Evolutionary conservation across 2,888 invertebrate genomes (phyloP).

Genomic region (Drosophila pseudotalamancana): DNA sequence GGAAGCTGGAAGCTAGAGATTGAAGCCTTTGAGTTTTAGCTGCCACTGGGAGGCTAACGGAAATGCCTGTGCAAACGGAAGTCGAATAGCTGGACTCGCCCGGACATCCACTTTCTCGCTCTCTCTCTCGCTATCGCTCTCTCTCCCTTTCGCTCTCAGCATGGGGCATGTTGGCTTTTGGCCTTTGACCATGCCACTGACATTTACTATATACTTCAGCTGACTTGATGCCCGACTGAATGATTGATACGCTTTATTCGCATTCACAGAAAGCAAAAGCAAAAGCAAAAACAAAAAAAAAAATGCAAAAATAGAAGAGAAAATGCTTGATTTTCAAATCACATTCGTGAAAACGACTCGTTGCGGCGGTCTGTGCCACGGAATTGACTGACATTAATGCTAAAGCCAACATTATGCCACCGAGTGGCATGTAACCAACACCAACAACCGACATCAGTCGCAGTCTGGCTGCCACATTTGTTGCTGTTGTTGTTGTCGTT

Average conservation of each 20-base stretch:
- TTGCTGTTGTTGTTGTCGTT: constrained; percentile 14
- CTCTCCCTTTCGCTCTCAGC: not conserved
- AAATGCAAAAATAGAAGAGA: not conserved
- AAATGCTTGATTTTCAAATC: constrained; percentile 71
- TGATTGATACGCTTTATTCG: constrained; percentile 78
- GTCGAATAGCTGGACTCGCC: constrained; percentile 44
- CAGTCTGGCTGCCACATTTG: constrained; percentile 26
- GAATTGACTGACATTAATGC: constrained; percentile 73
- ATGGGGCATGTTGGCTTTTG: constrained; percentile 15
- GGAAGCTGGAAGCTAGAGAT: constrained; percentile 8
- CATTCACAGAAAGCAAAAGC: constrained; percentile 46
- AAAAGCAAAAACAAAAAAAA: no score
- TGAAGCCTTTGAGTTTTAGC: constrained; percentile 21
- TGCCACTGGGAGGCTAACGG: constrained; percentile 44
- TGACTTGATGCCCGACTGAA: constrained; percentile 73
- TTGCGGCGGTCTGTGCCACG: constrained; percentile 2
- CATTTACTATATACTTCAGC: constrained; percentile 79
- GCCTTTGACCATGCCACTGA: constrained; percentile 46
- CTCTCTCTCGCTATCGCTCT: not conserved
- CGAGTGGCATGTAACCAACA: constrained; percentile 57
- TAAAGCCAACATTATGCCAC: constrained; percentile 74
- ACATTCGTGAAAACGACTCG: constrained; percentile 57
- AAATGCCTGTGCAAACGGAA: constrained; percentile 66
- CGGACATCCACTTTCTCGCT: not conserved
- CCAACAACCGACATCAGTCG: constrained; percentile 17